Evolutionary conservation across 2,888 invertebrate genomes (phyloP), one percentile per base, ranked within the genome.

Genomic region (Smittia aterrima): DNA sequence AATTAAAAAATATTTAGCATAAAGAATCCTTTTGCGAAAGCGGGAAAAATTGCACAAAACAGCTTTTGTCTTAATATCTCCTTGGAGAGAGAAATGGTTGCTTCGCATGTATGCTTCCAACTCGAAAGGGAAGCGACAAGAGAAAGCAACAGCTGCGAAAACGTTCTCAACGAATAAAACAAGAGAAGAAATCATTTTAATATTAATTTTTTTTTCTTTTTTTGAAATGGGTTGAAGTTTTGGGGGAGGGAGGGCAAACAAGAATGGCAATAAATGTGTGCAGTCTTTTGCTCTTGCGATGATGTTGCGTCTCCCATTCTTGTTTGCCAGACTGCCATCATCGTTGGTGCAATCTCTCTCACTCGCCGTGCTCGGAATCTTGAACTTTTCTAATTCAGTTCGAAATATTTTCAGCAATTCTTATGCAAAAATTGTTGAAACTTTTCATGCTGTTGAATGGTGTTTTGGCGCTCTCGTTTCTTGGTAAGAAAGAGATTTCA

Each of bases 91-190:
- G n/a, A 47, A 13, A 13, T 47, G 4, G 16, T n/a, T 47, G 6
- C 9, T 11, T n/a, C 47, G 47, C 47, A 47, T 47, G 47, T 11
- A 47, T 47, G 47, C 16, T 47, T 9, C 32, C 11, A 47, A 3
- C 47, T 11, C n/a, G 47, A 2, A 47, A 47, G 11, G 47, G 16
- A 47, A 47, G 47, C 47, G 58, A 58, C 58, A 58, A 58, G 22
- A 58, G 58, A 58, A 18, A 58, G 70, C 70, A 70, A 70, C 70
- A 70, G 70, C 70, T 70, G 70, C 27, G 54, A 54, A 68, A 68
- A 47, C 18, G 68, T 25, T 68, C 24, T 68, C 11, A 25, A 64
- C 7, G 24, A 67, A 67, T 40, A 67, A 67, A 41, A 67, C 20
- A 67, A 20, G 47, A 38, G 47, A 47, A 68, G 25, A 24, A 70